Evolutionary conservation across 2,888 invertebrate genomes (phyloP).

Genomic region (Thysanoteuthis rhombus): DNA sequence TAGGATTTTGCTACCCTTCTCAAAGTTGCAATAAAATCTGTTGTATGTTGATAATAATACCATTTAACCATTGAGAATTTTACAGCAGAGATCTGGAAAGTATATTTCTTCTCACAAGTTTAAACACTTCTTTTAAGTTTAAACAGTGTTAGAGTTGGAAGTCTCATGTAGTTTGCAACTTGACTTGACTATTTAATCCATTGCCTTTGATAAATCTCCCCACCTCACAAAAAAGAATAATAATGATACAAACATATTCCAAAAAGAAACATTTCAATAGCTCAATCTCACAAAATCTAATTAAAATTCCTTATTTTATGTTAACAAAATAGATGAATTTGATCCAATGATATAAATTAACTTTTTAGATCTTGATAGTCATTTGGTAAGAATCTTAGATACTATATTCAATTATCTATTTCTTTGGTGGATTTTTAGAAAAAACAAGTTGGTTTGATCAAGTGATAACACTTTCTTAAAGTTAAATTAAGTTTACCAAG

Average conservation of each 20-base stretch:
- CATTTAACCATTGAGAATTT: neutral
- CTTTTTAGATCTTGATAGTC: neutral
- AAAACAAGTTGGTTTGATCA: neutral
- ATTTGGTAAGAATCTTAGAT: neutral
- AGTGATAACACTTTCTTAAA: neutral
- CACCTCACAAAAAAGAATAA: too few relatives aligned
- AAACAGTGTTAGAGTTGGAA: too few relatives aligned
- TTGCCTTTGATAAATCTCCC: too few relatives aligned
- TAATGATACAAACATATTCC: too few relatives aligned
- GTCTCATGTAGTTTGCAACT: too few relatives aligned
- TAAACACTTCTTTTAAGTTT: too few relatives aligned
- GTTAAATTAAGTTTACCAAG: neutral
- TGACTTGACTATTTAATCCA: too few relatives aligned
- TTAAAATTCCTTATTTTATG: too few relatives aligned
- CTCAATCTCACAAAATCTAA: too few relatives aligned
- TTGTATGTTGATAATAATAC: neutral
- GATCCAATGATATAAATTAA: neutral
- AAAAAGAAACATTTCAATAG: too few relatives aligned
- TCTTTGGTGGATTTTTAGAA: neutral
- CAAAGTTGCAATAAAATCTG: neutral
- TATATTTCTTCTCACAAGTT: too few relatives aligned
- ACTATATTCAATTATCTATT: neutral
- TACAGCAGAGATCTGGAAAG: neutral
- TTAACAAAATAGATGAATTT: neutral
- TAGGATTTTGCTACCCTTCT: neutral